Base-by-base conservation (phyloP, 2,888 invertebrate species). In the Macaria liturata region DNA sequence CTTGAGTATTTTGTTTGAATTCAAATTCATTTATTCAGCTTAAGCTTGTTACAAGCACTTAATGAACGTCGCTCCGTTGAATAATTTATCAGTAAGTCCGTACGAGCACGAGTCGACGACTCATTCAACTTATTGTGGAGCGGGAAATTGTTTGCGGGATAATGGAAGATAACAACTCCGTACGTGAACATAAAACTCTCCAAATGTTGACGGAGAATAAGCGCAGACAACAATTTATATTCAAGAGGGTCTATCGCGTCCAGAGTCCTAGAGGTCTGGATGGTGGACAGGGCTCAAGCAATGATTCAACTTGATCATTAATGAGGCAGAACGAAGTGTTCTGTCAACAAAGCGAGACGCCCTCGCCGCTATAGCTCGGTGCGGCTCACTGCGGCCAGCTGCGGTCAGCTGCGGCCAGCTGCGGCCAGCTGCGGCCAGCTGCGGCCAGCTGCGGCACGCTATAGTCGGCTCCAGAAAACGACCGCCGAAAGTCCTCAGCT, bases 21-120 rank as follows among this genome's bases (percentile, higher is more conserved):
- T 68, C 58, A 67, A 67, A 74, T 75, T 72, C 61, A 73, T 74
- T 71, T 70, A 72, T 73, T 73, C 68, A 57, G 64, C 61, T 66
- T 70, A 70, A 71, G 68, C 68, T 72, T 55, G 70, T 74, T 69
- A 69, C 67, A 61, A 69, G 69, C 66, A 72, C 68, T 66, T 76
- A 72, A 73, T 72, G 72, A 74, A 71, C 68, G 68, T 57, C 66
- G 67, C 66, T 60, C 45, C 52, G 59, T 52, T 70, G 70, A 72
- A 74, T 75, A 70, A 74, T 74, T 62, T 64, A 68, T 53, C 50
- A 59, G 49, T 54, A 59, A 50, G 52, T 54, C 40, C 32, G 57
- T 54, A 51, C 54, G 61, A 54, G 61, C 53, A 45, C 43, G 49
- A 44, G 54, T 48, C 20, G 20, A 20, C 20, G 20, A 20, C 20